Evolutionary conservation across 2,797 vertebrate genomes (phyloP), one percentile per base, ranked within the genome.

Genomic region (Oophaga sylvatica): DNA sequence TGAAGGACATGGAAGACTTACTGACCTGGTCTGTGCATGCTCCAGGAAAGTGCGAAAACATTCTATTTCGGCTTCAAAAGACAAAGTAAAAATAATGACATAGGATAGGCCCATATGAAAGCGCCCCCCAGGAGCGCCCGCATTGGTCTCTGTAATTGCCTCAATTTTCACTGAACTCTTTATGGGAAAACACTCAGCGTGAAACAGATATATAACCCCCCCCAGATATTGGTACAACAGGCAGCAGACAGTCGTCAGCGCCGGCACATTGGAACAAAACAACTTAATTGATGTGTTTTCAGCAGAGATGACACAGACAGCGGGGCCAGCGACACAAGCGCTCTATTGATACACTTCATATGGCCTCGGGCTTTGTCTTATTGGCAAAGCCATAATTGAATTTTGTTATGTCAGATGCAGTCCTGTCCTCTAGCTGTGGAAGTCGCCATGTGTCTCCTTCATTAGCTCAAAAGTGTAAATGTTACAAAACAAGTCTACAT

Each of bases 351-450:
- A 83, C 84, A 56, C 79, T 86, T 82, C 80, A 45, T 70, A 77
- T 65, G 67, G 83, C 87, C 78, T 48, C 67, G 2, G 79, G 83
- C 78, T 73, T 22, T 57, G 63, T 77, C 83, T 81, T 82, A 86
- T 86, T 86, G 84, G 83, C 59, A 85, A 85, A 56, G 35, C 71
- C 19, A 20, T 85, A 89, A 86, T 86, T 83, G 63, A 82, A 78
- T 86, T 86, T 11, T 89, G 73, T 84, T 6, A 77, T 86, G 88
- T 86, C 88, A 83, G 80, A 82, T 83, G 78, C 57, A 67, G 71
- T 79, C 26, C 9, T 79, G 80, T 82, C 88, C 73, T 86, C 80
- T 35, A 29, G 80, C 83, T 57, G 83, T 76, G 65, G 73, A 88
- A 81, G 85, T 81, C 77, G 80, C 65, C 81, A 45, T n/a, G 57